Evolutionary conservation across 2,797 vertebrate genomes (phyloP), one percentile per base, ranked within the genome.

Genomic region (Glyptemys insculpta): DNA sequence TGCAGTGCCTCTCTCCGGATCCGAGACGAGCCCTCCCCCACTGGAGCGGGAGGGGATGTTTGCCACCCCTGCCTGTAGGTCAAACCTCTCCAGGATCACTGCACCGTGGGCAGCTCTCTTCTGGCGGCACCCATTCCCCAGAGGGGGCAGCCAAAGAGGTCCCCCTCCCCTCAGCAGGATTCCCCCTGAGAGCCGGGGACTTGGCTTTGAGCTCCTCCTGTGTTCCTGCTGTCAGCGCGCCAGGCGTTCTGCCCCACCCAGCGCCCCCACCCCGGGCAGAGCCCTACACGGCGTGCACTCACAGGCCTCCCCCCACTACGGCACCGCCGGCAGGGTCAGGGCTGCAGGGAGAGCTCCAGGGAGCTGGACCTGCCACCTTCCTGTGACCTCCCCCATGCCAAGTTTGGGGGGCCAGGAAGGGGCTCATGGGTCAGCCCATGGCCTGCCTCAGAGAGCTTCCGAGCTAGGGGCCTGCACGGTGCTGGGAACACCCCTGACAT

Each of bases 311-410:
- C 34, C 21, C 34, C 2, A 4, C 21, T 25, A 27, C 4, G 6
- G 41, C 21, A 29, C 25, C 29, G 23, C 41, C 10, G 5, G 37
- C 23, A 44, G 41, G 72, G 27, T 47, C 5, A 15, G 27, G 25
- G 56, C 41, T 3, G 19, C 47, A 54, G 16, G 56, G 54, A 41
- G 1, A 1, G 29, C 0, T 12, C 1, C 0, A 0, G 3, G 59
- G 21, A 84, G 81, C 18, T 7, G 29, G 72, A 25, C 72, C 72
- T 47, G 4, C 21, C 72, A 74, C 19, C 12, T 4, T 37, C 65
- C 72, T 25, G 41, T 23, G 6, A 27, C 41, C 14, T 76, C 44
- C 44, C 74, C 44, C 68, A 29, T 27, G 12, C 14, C 41, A 21
- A 47, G 44, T 44, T 47, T 29, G 44, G 4, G 62, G 59, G 4